phyloP scores from a whole-genome alignment of 2,888 invertebrate genomes.

The Pseudococcus jackbeardsleyi region DNA sequence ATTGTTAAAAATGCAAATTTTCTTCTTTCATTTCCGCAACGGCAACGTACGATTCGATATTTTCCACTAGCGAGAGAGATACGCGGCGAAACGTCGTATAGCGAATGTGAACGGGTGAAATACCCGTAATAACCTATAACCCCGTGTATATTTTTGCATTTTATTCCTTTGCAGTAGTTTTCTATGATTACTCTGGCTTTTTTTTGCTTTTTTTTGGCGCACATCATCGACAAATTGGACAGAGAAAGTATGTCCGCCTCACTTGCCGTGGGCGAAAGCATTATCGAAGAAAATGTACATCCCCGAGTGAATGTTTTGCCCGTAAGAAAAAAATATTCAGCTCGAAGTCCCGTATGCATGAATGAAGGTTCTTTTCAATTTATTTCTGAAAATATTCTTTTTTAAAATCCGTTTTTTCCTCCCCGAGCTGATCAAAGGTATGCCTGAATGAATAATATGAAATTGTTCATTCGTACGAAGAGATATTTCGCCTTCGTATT shows the following conservation, averaged over 20 bases:
- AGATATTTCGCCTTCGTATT: conserved; percentile 62
- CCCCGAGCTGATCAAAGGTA: conserved; percentile 60
- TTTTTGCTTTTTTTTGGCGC: conserved; percentile 30
- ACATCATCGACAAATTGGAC: conserved; percentile 62
- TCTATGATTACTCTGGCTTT: conserved; percentile 57
- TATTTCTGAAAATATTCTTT: conserved; percentile 60
- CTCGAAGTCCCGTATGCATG: conserved; percentile 62
- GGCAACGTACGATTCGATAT: conserved; percentile 48
- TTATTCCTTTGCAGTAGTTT: conserved; percentile 61
- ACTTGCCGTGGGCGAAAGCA: conserved; percentile 42
- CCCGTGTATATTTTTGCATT: conserved; percentile 34
- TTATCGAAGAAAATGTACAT: conserved; percentile 63
- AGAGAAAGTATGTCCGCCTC: conserved; percentile 53
- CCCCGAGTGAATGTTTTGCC: conserved; percentile 41
- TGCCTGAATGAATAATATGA: conserved; percentile 64
- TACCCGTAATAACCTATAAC: conserved; percentile 60
- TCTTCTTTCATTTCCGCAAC: conserved; percentile 53
- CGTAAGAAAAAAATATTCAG: conserved; percentile 53
- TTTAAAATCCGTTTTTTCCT: conserved; percentile 59
- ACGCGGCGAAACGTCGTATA: background rate
- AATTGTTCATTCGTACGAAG: conserved; percentile 62
- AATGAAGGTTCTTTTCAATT: conserved; percentile 62
- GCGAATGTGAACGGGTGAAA: conserved; percentile 12
- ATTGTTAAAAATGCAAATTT: conserved; percentile 55
- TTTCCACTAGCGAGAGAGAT: background rate